Evolutionary conservation across 2,113 vertebrate genomes (phyloP), one percentile per base, ranked within the genome.

Genomic region (Cariama cristata): DNA sequence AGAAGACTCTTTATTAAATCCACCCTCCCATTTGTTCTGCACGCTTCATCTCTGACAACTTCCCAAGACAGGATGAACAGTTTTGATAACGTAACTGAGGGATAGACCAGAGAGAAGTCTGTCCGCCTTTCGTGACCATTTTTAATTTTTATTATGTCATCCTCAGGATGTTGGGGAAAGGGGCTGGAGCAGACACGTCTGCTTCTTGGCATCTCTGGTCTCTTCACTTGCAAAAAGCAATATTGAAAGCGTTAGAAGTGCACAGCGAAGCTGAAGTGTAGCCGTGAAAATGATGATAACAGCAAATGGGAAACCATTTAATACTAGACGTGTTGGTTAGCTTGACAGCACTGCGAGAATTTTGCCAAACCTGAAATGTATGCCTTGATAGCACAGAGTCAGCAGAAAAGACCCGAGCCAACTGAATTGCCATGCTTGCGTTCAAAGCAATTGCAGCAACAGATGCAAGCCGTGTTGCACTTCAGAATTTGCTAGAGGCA

Each of bases 221-320:
- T 91, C 69, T 83, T 56, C 64, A 9, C 72, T 75, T 79, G 33
- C 76, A 92, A 92, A 92, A 66, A 74, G 66, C 84, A 87, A 63
- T 85, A 92, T 27, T 85, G 92, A 30, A 85, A 77, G 21, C 5
- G 7, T 91, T 95, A 69, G 82, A 87, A 95, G 76, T 79, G 80
- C 82, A 58, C 11, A 74, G 88, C 5, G 0, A 92, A 94, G 88
- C 87, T 91, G 79, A 91, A 90, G 77, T 8, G 23, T 53, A 76
- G 58, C 77, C 77, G 45, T 62, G 77, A 93, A 97, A 96, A 96
- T 86, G 93, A 87, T 91, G 91, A 90, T 90, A 91, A 38, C 90
- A 92, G 95, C 90, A 96, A 97, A 95, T 11, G 28, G 82, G 49
- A 92, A 92, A 53, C 21, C 88, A 71, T 88, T 93, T 88, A 86